phyloP scores from a whole-genome alignment of 2,888 invertebrate genomes.

The Acronicta alni region DNA sequence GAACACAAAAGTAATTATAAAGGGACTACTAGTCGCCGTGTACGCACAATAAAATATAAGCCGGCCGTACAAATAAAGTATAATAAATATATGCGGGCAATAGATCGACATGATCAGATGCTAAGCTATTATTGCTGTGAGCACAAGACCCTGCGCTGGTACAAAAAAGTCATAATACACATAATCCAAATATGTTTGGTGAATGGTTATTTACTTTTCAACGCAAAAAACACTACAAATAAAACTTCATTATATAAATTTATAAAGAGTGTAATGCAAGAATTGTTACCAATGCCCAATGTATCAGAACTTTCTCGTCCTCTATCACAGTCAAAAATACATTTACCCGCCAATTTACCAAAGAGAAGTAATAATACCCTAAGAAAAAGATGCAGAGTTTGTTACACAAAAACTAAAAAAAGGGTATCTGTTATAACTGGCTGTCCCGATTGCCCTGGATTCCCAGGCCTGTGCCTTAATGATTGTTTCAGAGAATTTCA shows the following conservation, averaged over 20 bases:
- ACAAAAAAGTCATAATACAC: slow-evolving; percentile 45
- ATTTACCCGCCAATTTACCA: slow-evolving; percentile 38
- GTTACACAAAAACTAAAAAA: slow-evolving; percentile 39
- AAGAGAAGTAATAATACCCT: slow-evolving; percentile 34
- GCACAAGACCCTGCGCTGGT: slow-evolving; percentile 43
- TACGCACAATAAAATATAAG: slow-evolving; percentile 53
- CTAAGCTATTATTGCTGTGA: slow-evolving; percentile 41
- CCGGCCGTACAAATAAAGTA: slow-evolving; percentile 43
- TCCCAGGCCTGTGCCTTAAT: slow-evolving; percentile 39
- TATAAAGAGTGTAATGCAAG: slow-evolving; percentile 32
- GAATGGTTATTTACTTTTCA: slow-evolving; percentile 28
- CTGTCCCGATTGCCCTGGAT: slow-evolving; percentile 40
- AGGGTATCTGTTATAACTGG: slow-evolving; percentile 29
- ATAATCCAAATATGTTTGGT: slow-evolving; percentile 38
- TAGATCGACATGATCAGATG: slow-evolving; percentile 43
- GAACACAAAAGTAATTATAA: slow-evolving; percentile 51
- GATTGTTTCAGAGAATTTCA: slow-evolving; percentile 35
- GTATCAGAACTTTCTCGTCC: slow-evolving; percentile 34
- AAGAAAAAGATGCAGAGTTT: slow-evolving; percentile 38
- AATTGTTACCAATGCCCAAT: slow-evolving; percentile 39
- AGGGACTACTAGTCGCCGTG: slow-evolving; percentile 53
- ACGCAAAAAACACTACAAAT: slow-evolving; percentile 32
- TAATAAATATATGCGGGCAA: slow-evolving; percentile 51
- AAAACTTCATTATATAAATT: slow-evolving; percentile 34
- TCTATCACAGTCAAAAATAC: slow-evolving; percentile 34